phyloP scores from a whole-genome alignment of 2,888 invertebrate genomes.

The Meghimatium bilineatum region DNA sequence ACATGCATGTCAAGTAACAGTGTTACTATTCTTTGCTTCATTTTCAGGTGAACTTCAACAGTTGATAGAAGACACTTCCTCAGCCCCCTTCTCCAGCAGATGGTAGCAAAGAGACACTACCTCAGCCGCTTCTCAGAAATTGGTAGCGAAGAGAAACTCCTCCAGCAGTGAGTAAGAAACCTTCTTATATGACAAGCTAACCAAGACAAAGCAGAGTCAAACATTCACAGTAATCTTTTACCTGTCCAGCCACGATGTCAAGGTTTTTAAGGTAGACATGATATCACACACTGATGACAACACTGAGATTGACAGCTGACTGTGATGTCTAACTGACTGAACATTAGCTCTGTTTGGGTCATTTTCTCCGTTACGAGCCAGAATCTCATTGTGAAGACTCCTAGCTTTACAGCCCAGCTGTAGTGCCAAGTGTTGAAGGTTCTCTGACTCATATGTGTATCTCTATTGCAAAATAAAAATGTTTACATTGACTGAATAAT shows the following conservation, averaged over 20 bases:
- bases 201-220: no score
- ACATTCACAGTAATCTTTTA: slow-evolving; percentile 66
- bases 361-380: slow-evolving; percentile 78
- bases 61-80: no score
- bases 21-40: no score
- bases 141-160: no score
- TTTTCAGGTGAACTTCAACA: no score
- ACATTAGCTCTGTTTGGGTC: slow-evolving; percentile 67
- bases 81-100: no score
- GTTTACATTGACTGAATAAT: no score
- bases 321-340: slow-evolving; percentile 49
- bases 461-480: slow-evolving; percentile 81
- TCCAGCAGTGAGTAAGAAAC: no score
- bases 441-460: slow-evolving; percentile 93
- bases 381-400: slow-evolving; percentile 85
- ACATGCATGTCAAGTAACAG: no score
- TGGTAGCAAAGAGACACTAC: no score
- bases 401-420: slow-evolving; percentile 90
- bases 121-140: no score
- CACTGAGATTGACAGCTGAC: slow-evolving; percentile 73
- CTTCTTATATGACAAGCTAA: no score
- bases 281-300: slow-evolving; percentile 91
- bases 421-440: slow-evolving; percentile 91
- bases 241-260: slow-evolving; percentile 94
- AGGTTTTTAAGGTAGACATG: slow-evolving; percentile 88